Conservation (phyloP, 2,797 vertebrate genomes). For the Enteromius fasciolatus region DNA sequence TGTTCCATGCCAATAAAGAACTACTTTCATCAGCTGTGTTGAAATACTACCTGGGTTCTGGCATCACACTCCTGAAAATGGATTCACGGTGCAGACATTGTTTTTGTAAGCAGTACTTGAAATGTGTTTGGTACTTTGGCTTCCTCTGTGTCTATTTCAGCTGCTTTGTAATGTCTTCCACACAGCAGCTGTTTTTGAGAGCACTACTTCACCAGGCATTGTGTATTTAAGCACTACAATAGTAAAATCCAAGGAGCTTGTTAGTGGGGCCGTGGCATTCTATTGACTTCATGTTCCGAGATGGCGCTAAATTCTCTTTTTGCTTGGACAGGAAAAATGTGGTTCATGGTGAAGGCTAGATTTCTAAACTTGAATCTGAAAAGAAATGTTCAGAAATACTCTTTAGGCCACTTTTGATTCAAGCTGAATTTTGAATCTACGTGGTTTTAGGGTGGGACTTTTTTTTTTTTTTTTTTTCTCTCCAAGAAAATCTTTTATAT, state of each 20-base stretch:
- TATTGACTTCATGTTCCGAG: neutral
- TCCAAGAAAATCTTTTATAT: neutral
- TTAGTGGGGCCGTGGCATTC: slow-evolving; percentile 47
- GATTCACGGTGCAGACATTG: slow-evolving; percentile 96
- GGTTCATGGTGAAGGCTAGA: neutral
- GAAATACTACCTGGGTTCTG: slow-evolving; percentile 87
- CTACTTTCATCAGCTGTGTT: slow-evolving; percentile 63
- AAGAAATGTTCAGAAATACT: neutral
- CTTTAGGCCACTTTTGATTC: neutral
- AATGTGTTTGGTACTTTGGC: slow-evolving; percentile 60
- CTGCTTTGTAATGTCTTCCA: slow-evolving; percentile 20
- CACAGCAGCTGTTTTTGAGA: neutral
- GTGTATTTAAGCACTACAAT: neutral
- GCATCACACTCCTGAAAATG: slow-evolving; percentile 95
- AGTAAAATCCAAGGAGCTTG: neutral
- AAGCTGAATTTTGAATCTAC: neutral
- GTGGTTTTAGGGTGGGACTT: neutral
- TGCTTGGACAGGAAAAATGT: neutral
- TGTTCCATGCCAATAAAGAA: slow-evolving; percentile 65
- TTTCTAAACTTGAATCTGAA: neutral
- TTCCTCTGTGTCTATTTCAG: slow-evolving; percentile 11
- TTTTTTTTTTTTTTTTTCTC: no score
- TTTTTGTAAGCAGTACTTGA: slow-evolving; percentile 56
- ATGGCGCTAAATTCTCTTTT: neutral
- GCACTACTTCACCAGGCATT: neutral